These are phyloP conservation scores for Apolygus lucorum DNA, from an alignment of 1,140 invertebrate species.

Conservation along the genomic window DNA sequence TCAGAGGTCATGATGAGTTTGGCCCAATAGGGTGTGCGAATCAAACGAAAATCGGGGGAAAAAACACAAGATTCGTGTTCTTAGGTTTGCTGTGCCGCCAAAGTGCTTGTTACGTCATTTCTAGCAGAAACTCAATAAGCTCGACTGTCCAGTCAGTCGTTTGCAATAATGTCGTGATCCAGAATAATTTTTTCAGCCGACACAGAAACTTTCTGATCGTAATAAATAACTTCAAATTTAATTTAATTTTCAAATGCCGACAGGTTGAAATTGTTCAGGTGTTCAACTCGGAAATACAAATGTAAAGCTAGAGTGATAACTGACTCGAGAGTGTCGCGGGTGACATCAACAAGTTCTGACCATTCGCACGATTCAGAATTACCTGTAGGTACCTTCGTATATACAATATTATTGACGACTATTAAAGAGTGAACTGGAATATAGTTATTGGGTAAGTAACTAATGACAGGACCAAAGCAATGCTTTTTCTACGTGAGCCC, in stretches of 20 bases:
- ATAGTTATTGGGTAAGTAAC: too few relatives aligned
- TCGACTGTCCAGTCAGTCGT: not conserved
- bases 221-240: not conserved
- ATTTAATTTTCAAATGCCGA: not conserved
- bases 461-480: too few relatives aligned
- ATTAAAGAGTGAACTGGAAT: too few relatives aligned
- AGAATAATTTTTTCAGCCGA: not conserved
- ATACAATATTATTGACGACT: too few relatives aligned
- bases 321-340: not conserved
- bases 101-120: too few relatives aligned
- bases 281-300: not conserved
- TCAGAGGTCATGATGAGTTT: not conserved
- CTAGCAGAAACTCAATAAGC: not conserved
- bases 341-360: not conserved
- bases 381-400: too few relatives aligned
- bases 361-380: not conserved
- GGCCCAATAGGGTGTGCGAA: not conserved
- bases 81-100: too few relatives aligned
- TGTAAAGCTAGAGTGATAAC: not conserved
- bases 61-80: too few relatives aligned
- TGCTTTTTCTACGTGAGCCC: too few relatives aligned
- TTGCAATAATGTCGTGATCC: not conserved
- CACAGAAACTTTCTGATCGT: not conserved
- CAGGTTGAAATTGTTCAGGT: not conserved
- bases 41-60: too few relatives aligned